phyloP scores from a whole-genome alignment of 2,797 vertebrate genomes.

The Chelidonichthys spinosus region DNA sequence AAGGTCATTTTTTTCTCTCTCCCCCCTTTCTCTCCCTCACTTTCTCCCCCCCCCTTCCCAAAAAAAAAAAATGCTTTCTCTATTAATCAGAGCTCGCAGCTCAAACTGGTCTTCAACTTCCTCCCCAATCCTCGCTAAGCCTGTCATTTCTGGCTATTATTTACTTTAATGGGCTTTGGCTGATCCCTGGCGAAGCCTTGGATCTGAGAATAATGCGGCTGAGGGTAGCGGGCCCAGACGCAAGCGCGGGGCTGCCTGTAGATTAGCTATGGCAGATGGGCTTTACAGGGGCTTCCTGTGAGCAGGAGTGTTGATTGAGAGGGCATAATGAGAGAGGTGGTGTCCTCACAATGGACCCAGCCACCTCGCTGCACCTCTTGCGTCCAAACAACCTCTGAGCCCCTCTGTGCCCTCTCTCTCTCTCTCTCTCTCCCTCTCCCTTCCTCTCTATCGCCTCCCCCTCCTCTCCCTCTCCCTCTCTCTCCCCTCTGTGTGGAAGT shows the following conservation, averaged over 20 bases:
- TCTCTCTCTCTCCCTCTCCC: constrained; percentile 31
- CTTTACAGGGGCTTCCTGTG: constrained; percentile 99
- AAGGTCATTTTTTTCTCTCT: constrained; percentile 91
- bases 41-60: constrained; percentile 86
- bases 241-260: constrained; percentile 97
- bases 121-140: constrained; percentile 99
- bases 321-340: constrained; percentile 99
- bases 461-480: constrained; percentile 36
- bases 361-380: constrained; percentile 98
- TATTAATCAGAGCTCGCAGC: constrained; percentile 99
- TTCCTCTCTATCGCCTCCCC: constrained; percentile 27
- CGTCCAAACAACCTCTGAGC: constrained; percentile 97
- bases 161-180: constrained; percentile 99
- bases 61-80: constrained; percentile 97
- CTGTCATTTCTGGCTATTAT: constrained; percentile 99
- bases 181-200: constrained; percentile 99
- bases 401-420: constrained; percentile 73
- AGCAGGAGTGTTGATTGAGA: constrained; percentile 99
- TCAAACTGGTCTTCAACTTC: constrained; percentile 99
- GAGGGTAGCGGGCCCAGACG: constrained; percentile 96
- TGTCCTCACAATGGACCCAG: constrained; percentile 98
- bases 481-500: constrained; percentile 85
- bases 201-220: constrained; percentile 99
- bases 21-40: constrained; percentile 54
- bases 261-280: constrained; percentile 99